Evolutionary conservation across 2,888 invertebrate genomes (phyloP), one percentile per base, ranked within the genome.

Genomic region (Tribolium freemani): DNA sequence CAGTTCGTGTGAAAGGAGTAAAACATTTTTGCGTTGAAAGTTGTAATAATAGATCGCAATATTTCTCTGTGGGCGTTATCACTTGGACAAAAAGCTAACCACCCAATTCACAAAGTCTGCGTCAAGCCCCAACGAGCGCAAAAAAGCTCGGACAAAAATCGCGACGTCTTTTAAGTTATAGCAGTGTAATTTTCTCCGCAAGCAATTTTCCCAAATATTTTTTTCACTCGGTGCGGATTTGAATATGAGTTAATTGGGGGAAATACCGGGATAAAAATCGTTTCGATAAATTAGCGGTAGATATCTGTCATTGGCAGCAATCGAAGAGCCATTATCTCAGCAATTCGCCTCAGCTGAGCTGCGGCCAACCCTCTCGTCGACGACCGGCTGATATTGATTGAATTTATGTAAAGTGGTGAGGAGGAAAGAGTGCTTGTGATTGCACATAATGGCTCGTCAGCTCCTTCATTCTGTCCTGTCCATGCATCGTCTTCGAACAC

Each of bases 371-470:
- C 45, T 56, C 68, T 60, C 53, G 20, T 73, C 73, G 75, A 70
- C 69, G 9, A 54, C 75, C 67, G 68, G 78, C 67, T 74, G 76
- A 77, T 82, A 82, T 82, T 80, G 82, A 83, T 83, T 80, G 78
- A 80, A 80, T 81, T 82, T 81, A 82, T 82, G 81, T 80, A 79
- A 79, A 81, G 78, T 78, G 80, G 69, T 75, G 71, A 74, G 73
- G 66, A 61, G 73, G 73, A 71, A 76, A 79, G 79, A 77, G 80
- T 80, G 80, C 81, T 81, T 80, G 73, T 79, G 78, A 81, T 79
- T 79, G 78, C 77, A 79, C 76, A 74, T 79, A 80, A 80, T 79
- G 77, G 79, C 76, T 76, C 75, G 79, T 80, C 80, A 79, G 80
- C 79, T 78, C 76, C 78, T 78, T 78, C 69, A 75, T 71, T 66